Percentiles rank a stretch among this genome's conserved stretches.
Evolutionary conservation across 2,888 invertebrate species (phyloP).

Genomic region (Periphyllus acericola): DNA sequence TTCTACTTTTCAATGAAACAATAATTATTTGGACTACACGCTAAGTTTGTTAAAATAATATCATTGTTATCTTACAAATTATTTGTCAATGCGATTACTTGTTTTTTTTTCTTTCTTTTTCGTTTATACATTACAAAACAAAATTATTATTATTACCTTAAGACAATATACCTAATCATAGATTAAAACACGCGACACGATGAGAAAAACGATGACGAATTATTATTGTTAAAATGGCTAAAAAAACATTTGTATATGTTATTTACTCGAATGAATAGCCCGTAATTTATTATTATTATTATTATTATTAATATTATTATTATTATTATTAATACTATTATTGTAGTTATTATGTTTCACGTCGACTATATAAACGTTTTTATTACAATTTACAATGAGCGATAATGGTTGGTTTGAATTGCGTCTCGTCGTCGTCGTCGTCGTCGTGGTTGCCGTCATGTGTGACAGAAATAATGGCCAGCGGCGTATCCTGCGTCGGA

Average conservation of each 20-base stretch:
- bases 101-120: not conserved
- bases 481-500: conserved; percentile 42
- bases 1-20: not conserved
- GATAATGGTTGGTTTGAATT: conserved; percentile 55
- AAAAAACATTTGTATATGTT: too few relatives aligned
- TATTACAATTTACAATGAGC: conserved; percentile 55
- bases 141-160: not conserved
- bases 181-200: not conserved
- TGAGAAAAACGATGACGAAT: not conserved
- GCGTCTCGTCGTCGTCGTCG: conserved; percentile 33
- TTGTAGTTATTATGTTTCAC: not conserved
- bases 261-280: too few relatives aligned
- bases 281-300: too few relatives aligned
- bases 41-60: not conserved
- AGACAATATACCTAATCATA: not conserved
- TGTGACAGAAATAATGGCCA: conserved; percentile 57
- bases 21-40: not conserved
- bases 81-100: too few relatives aligned
- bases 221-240: too few relatives aligned
- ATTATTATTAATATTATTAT: too few relatives aligned
- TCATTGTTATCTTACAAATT: too few relatives aligned
- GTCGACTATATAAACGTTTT: not conserved
- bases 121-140: not conserved
- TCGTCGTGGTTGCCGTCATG: conserved; percentile 21
- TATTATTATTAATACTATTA: too few relatives aligned